A percentile compares a stretch with the other conserved stretches of the same genome.
Evolutionary conservation across 2,113 vertebrate genomes (phyloP).

Genomic region (Tupaia chinensis): DNA sequence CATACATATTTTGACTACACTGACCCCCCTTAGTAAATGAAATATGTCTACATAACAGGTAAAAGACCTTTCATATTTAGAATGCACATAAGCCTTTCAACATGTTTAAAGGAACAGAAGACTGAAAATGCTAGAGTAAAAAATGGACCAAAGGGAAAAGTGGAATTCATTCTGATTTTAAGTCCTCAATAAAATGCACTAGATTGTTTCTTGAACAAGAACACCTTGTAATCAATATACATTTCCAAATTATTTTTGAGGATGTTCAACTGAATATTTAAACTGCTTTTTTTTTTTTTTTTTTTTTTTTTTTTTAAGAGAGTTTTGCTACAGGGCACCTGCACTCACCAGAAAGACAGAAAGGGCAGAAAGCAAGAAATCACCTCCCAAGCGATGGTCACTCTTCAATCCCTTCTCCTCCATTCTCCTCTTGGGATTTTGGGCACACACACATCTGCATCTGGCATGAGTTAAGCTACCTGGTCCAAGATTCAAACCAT

Average conservation of each 20-base stretch:
- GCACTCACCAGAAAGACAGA: too few relatives aligned
- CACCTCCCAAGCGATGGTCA: too few relatives aligned
- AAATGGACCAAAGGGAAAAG: not conserved
- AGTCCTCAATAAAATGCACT: conserved; percentile 32
- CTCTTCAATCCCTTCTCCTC: too few relatives aligned
- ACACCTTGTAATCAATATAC: not conserved
- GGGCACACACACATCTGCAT: too few relatives aligned
- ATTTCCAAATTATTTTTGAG: conserved; percentile 44
- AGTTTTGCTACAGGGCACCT: too few relatives aligned
- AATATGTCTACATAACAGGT: not conserved
- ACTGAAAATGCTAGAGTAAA: not conserved
- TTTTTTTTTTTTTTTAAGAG: too few relatives aligned
- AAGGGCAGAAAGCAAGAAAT: too few relatives aligned
- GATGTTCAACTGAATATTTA: conserved; percentile 23
- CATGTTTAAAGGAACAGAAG: conserved; percentile 4
- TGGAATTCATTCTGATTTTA: conserved; percentile 56
- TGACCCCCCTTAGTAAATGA: not conserved
- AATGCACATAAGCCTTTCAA: not conserved
- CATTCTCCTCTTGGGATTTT: too few relatives aligned
- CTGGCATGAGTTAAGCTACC: too few relatives aligned
- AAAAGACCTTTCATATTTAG: conserved; percentile 14
- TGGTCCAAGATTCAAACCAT: too few relatives aligned
- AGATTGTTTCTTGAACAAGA: conserved; percentile 41
- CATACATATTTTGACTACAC: not conserved
- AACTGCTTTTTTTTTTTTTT: not conserved